Conservation (phyloP, 1,140 invertebrate genomes). For the Ostrea denselamellosa region DNA sequence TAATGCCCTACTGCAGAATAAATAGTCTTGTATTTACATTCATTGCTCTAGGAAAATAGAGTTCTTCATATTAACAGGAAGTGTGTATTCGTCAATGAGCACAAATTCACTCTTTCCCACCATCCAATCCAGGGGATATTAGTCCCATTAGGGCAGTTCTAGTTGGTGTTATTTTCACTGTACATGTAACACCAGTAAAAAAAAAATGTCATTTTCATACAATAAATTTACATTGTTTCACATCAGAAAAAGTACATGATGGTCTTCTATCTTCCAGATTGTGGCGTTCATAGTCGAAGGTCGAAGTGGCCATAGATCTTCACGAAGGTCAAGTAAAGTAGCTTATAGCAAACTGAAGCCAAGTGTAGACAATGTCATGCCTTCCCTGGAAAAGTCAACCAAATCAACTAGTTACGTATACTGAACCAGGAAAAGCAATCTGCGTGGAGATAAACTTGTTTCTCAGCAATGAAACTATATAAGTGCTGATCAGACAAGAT, state of each 20-base stretch:
- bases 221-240: too few species aligned
- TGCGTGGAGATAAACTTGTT: neutral
- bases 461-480: neutral
- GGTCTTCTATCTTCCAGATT: conserved; percentile 64
- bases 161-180: too few species aligned
- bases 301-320: conserved; percentile 53
- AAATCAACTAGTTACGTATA: conserved; percentile 69
- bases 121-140: too few species aligned
- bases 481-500: neutral
- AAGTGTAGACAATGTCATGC: conserved; percentile 70
- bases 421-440: conserved; percentile 41
- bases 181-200: too few species aligned
- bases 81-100: too few species aligned
- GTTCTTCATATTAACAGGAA: too few species aligned
- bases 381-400: conserved; percentile 68
- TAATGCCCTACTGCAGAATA: too few species aligned
- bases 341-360: conserved; percentile 67
- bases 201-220: too few species aligned
- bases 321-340: conserved; percentile 57
- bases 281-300: conserved; percentile 75
- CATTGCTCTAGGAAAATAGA: too few species aligned
- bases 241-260: neutral
- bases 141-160: too few species aligned
- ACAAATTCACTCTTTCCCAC: too few species aligned
- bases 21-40: too few species aligned